These are phyloP conservation scores for Pollenia angustigena DNA, from an alignment of 2,888 invertebrate genomes.

Conservation along the genomic window DNA sequence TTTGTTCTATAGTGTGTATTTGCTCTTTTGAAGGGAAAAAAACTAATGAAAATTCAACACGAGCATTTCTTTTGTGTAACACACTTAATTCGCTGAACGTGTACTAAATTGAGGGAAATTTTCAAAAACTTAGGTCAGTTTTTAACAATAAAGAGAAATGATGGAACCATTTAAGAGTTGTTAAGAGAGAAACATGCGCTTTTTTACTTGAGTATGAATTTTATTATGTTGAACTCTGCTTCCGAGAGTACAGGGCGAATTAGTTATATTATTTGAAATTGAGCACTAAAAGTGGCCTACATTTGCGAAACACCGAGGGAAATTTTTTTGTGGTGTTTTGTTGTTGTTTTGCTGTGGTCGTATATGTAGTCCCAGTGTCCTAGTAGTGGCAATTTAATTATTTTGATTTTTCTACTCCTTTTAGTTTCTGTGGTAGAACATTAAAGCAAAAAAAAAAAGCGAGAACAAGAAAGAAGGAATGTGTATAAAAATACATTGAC, in stretches of 20 bases:
- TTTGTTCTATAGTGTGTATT: constrained; percentile 29
- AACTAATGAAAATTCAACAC: background rate
- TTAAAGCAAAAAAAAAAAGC: constrained; percentile 20
- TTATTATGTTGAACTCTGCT: constrained; percentile 6
- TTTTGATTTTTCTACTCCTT: constrained; percentile 62
- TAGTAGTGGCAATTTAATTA: constrained; percentile 70
- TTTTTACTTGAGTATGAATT: background rate
- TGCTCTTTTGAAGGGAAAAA: constrained; percentile 29
- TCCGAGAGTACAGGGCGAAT: constrained; percentile 47
- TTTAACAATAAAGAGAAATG: background rate
- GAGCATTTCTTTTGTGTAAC: background rate
- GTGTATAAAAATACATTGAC: constrained; percentile 40
- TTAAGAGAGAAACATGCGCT: constrained; percentile 45
- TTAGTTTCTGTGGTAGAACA: constrained; percentile 53
- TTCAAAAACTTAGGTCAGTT: constrained; percentile 53
- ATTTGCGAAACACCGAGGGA: constrained; percentile 40
- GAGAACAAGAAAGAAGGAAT: constrained; percentile 6
- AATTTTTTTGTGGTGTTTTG: constrained; percentile 22
- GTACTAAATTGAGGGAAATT: constrained; percentile 24
- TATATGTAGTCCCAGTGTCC: constrained; percentile 56
- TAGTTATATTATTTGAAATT: constrained; percentile 3
- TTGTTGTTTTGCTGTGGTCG: constrained; percentile 52
- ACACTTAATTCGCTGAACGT: background rate
- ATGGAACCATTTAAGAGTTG: background rate
- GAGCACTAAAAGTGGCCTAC: constrained; percentile 55